A percentile compares a stretch with the other conserved stretches of the same genome.
Conservation (phyloP, 2,888 invertebrate species). For the Drosophila kokeensis region DNA sequence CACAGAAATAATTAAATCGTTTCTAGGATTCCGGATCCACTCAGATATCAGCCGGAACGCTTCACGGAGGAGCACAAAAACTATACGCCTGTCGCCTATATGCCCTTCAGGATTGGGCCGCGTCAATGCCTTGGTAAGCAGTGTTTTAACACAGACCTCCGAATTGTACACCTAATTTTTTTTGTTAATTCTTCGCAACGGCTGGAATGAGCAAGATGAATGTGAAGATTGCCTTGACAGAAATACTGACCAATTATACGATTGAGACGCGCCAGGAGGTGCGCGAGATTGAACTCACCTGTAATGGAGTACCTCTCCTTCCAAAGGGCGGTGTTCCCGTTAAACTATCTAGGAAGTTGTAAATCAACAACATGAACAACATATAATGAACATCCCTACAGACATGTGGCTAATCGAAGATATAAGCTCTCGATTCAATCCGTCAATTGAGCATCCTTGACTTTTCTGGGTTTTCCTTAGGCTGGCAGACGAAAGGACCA, state of each 20-base stretch:
- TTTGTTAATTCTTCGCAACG: slow-evolving; percentile 50
- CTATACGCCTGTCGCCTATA: slow-evolving; percentile 79
- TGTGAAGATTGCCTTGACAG: slow-evolving; percentile 81
- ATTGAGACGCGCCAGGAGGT: slow-evolving; percentile 63
- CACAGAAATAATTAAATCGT: slow-evolving; percentile 83
- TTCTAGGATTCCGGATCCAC: slow-evolving; percentile 85
- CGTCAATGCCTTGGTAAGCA: slow-evolving; percentile 84
- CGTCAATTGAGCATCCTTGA: background rate
- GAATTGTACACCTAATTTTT: background rate
- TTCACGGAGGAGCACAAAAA: slow-evolving; percentile 79
- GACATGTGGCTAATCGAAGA: background rate
- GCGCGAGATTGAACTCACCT: slow-evolving; percentile 81
- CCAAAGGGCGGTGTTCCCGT: slow-evolving; percentile 80
- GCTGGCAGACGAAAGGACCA: background rate
- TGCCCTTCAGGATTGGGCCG: slow-evolving; percentile 85
- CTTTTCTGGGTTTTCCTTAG: background rate
- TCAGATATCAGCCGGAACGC: slow-evolving; percentile 85
- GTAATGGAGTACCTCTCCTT: slow-evolving; percentile 71
- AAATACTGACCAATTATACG: slow-evolving; percentile 77
- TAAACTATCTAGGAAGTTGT: slow-evolving; percentile 62
- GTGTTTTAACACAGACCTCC: rapidly evolving
- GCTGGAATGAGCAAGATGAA: slow-evolving; percentile 82
- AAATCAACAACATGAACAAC: background rate
- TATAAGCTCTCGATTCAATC: background rate
- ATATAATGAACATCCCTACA: too few species aligned